Conservation (phyloP, 2,888 invertebrate species). For the Orchestes rusci region DNA sequence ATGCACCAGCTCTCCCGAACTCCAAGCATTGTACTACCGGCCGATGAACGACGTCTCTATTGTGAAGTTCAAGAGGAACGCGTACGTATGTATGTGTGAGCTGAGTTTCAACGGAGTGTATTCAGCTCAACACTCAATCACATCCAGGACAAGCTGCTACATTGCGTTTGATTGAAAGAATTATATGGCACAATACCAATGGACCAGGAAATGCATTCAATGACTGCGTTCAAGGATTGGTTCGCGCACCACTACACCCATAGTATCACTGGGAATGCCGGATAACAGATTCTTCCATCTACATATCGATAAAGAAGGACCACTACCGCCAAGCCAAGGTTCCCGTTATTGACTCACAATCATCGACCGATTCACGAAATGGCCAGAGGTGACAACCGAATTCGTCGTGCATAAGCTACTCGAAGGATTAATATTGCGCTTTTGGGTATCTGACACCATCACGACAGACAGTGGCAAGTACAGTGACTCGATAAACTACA, state of each 20-base stretch:
- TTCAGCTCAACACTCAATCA: slow-evolving; percentile 18
- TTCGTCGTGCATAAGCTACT: not conserved
- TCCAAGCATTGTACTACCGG: too few relatives aligned
- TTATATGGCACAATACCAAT: slow-evolving; percentile 39
- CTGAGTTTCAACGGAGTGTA: not conserved
- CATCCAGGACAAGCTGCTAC: slow-evolving; percentile 33
- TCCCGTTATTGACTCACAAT: slow-evolving; percentile 21
- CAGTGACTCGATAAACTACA: too few relatives aligned
- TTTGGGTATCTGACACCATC: slow-evolving; percentile 1
- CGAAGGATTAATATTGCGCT: slow-evolving; percentile 3
- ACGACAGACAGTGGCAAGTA: slow-evolving; percentile 4
- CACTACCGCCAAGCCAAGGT: slow-evolving; percentile 26
- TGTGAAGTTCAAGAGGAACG: not conserved
- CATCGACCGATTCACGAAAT: too few relatives aligned
- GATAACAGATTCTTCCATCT: slow-evolving; percentile 31
- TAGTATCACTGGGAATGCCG: slow-evolving; percentile 27
- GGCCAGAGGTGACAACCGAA: slow-evolving; percentile 22
- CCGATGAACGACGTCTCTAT: too few relatives aligned
- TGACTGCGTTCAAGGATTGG: slow-evolving; percentile 30
- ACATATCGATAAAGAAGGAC: slow-evolving; percentile 32
- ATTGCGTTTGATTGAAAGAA: slow-evolving; percentile 34
- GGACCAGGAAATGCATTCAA: slow-evolving; percentile 30
- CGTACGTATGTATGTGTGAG: not conserved
- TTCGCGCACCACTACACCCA: slow-evolving; percentile 26
- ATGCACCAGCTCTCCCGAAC: too few relatives aligned